phyloP scores from a whole-genome alignment of 64 coral and sea anemone species.

The Pocillopora verrucosa region DNA sequence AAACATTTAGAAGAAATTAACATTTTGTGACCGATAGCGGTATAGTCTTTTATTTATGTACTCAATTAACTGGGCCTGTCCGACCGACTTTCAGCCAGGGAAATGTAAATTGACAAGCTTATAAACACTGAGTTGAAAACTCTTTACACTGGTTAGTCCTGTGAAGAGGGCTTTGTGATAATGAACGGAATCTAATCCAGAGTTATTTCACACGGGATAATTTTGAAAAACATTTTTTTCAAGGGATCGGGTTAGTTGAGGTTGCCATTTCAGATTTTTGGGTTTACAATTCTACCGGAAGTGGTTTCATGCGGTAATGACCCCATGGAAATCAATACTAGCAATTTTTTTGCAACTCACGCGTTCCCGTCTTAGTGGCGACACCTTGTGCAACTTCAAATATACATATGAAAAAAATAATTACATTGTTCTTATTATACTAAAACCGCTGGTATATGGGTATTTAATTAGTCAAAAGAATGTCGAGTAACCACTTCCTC shows the following conservation, averaged over 20 bases:
- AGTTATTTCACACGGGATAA: background rate
- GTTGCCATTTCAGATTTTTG: conserved; percentile 29
- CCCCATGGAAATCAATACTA: conserved; percentile 74
- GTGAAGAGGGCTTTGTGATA: background rate
- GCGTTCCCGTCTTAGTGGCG: background rate
- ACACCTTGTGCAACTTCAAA: no score
- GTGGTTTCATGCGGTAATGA: conserved; percentile 53
- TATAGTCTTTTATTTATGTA: conserved; percentile 54
- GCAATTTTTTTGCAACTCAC: background rate
- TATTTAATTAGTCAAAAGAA: conserved; percentile 19
- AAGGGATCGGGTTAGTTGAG: background rate
- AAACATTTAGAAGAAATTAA: conserved; percentile 73
- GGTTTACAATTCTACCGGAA: conserved; percentile 53
- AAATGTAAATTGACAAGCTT: background rate
- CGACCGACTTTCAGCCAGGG: background rate
- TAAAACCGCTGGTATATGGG: background rate
- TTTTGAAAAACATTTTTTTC: background rate
- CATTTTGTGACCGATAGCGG: background rate
- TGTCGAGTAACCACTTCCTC: conserved; percentile 26
- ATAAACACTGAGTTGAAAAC: background rate
- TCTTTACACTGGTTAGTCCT: background rate
- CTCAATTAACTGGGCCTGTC: conserved; percentile 52
- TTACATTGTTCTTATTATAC: background rate
- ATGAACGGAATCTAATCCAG: background rate
- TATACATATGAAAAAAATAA: background rate